These are phyloP conservation scores for Melanerpes aurifrons DNA, from an alignment of 2,113 vertebrate genomes.

Conservation along the genomic window DNA sequence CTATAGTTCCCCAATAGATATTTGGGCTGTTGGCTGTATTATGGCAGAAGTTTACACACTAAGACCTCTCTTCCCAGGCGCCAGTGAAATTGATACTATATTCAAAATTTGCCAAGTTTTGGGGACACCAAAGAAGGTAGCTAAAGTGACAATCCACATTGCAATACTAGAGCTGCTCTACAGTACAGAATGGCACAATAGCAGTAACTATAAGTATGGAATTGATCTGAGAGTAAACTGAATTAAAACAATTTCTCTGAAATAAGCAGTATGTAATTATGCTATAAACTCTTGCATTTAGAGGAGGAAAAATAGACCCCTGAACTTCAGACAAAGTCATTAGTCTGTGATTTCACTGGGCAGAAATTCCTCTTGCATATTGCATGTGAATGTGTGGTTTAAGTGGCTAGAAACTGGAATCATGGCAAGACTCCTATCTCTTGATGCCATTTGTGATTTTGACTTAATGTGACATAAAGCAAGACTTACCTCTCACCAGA, in stretches of 20 bases:
- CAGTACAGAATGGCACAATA: neutral
- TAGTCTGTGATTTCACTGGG: neutral
- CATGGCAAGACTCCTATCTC: neutral
- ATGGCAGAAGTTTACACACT: constrained; percentile 86
- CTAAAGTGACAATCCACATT: neutral
- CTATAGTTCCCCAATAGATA: constrained; percentile 85
- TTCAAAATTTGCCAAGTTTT: constrained; percentile 87
- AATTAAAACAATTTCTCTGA: neutral
- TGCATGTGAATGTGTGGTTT: neutral
- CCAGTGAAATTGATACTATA: constrained; percentile 86
- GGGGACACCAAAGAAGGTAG: constrained; percentile 85
- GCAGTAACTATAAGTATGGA: neutral
- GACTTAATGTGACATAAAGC: neutral
- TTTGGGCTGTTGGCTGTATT: constrained; percentile 87
- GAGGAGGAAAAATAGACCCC: neutral
- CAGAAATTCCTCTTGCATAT: neutral
- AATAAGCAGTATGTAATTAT: neutral
- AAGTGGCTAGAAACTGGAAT: neutral
- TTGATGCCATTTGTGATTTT: neutral
- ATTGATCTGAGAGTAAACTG: neutral
- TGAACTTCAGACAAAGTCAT: neutral
- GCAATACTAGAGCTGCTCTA: neutral
- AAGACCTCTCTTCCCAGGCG: constrained; percentile 83
- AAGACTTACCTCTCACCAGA: neutral
- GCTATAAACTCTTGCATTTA: neutral